These are phyloP conservation scores for Epinotia ramella DNA, from an alignment of 2,888 invertebrate genomes.

Conservation along the genomic window DNA sequence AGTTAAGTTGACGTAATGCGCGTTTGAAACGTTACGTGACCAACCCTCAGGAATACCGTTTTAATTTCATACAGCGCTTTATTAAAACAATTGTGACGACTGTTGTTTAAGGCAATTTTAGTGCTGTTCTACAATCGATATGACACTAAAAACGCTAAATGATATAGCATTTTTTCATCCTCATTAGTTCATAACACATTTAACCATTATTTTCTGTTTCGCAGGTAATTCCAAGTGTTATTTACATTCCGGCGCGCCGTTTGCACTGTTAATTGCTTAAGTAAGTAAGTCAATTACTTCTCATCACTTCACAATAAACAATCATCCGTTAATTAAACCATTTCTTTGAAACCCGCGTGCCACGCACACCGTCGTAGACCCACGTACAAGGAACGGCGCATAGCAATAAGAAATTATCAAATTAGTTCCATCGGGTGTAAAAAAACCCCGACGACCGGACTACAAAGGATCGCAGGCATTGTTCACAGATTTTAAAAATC, in stretches of 20 bases:
- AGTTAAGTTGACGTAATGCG: too few species aligned
- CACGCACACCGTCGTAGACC: constrained; percentile 11
- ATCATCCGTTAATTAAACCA: constrained; percentile 55
- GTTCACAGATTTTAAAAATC: constrained; percentile 85
- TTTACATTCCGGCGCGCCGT: constrained; percentile 20
- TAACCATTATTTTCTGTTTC: constrained; percentile 32
- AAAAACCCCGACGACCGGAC: constrained; percentile 62
- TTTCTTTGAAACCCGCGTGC: constrained; percentile 53
- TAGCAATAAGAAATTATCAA: constrained; percentile 82
- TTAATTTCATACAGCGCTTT: background rate
- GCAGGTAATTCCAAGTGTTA: constrained; percentile 32
- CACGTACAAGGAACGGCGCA: constrained; percentile 56
- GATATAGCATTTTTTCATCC: background rate
- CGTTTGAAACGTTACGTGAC: too few species aligned
- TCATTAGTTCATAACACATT: background rate
- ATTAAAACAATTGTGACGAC: background rate
- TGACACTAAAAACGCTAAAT: too few species aligned
- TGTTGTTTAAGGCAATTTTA: background rate
- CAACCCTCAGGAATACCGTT: background rate
- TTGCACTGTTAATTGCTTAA: constrained; percentile 37
- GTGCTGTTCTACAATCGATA: background rate
- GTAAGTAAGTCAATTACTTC: constrained; percentile 42
- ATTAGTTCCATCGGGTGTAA: constrained; percentile 76
- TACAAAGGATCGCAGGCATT: constrained; percentile 81
- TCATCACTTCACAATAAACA: constrained; percentile 44